Evolutionary conservation across 1,140 invertebrate genomes (phyloP).

Genomic region (Papilio polyxenes): DNA sequence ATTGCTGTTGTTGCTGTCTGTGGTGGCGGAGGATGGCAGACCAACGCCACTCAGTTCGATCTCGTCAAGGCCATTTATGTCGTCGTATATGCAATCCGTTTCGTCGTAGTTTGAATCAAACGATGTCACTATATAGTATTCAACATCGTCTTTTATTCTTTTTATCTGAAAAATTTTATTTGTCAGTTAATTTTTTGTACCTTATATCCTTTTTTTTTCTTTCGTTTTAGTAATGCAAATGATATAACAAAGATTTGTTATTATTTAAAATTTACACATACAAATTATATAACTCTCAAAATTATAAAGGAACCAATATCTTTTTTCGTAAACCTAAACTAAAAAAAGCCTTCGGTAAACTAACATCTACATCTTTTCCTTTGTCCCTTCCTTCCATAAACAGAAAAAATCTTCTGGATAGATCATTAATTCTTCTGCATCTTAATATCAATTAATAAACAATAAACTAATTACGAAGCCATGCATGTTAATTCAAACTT

Average conservation of each 20-base stretch:
- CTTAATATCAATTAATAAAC: not conserved
- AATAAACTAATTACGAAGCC: not conserved
- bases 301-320: too few species aligned
- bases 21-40: constrained; percentile 88
- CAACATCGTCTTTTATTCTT: constrained; percentile 97
- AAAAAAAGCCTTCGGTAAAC: too few species aligned
- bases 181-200: not conserved
- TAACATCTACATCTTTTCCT: too few species aligned
- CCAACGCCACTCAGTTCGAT: constrained; percentile 90
- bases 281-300: too few species aligned
- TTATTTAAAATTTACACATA: too few species aligned
- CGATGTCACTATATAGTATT: constrained; percentile 98
- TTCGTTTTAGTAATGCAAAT: not conserved
- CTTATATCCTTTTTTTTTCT: not conserved
- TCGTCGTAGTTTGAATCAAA: constrained; percentile 98
- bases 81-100: constrained; percentile 98
- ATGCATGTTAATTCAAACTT: too few species aligned
- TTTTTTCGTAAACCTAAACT: too few species aligned
- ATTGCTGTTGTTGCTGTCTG: constrained; percentile 90
- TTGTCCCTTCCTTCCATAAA: too few species aligned
- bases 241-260: too few species aligned
- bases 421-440: not conserved
- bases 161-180: constrained; percentile 85
- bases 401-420: not conserved
- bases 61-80: constrained; percentile 95